These are phyloP conservation scores for Nomada goodeniana DNA, from an alignment of 2,888 invertebrate genomes.

Conservation along the genomic window DNA sequence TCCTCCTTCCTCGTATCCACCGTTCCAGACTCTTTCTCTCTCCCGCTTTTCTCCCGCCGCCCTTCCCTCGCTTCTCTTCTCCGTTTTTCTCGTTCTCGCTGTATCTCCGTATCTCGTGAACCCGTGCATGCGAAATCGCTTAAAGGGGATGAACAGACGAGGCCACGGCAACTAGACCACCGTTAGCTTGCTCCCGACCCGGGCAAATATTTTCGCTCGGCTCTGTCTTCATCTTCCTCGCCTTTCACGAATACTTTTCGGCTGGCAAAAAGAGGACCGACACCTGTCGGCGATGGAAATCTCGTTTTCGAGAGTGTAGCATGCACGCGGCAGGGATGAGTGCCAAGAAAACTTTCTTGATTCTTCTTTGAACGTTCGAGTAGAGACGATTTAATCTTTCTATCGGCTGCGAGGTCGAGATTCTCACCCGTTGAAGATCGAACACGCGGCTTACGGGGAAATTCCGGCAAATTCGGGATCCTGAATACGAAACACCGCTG, in stretches of 20 bases:
- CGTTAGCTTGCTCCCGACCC: neutral
- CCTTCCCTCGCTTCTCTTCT: neutral
- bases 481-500: slow-evolving; percentile 2
- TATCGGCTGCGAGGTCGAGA: neutral
- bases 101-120: slow-evolving; percentile 61
- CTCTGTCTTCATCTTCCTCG: neutral
- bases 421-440: neutral
- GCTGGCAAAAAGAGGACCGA: neutral
- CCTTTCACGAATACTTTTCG: slow-evolving; percentile 29
- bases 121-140: slow-evolving; percentile 76
- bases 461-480: neutral
- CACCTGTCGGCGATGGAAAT: slow-evolving; percentile 29
- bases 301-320: slow-evolving; percentile 5
- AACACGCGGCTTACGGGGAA: neutral
- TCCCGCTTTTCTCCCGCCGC: neutral
- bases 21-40: slow-evolving; percentile 14
- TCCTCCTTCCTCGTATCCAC: slow-evolving; percentile 6
- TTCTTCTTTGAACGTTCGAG: neutral
- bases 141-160: slow-evolving; percentile 75
- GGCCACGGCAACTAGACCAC: neutral
- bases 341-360: neutral
- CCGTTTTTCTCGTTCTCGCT: slow-evolving; percentile 19
- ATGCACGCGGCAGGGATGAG: too few species aligned
- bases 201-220: slow-evolving; percentile 40
- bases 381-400: neutral